phyloP scores from a whole-genome alignment of 2,888 invertebrate genomes.

The Amiota mariae region DNA sequence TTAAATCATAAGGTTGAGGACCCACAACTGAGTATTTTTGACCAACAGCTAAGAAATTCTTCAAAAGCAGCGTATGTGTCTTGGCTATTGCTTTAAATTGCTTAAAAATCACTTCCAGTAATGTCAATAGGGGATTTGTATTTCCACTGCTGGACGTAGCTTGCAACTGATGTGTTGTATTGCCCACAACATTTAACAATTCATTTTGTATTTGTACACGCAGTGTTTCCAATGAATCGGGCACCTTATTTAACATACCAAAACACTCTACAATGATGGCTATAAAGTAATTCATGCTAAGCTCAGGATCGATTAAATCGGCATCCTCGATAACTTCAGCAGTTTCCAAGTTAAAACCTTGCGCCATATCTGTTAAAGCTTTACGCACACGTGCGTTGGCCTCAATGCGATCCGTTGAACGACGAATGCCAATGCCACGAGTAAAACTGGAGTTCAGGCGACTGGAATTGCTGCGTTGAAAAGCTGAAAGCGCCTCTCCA shows the following conservation, averaged over 20 bases:
- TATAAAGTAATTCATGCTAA: constrained; percentile 81
- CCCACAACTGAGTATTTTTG: constrained; percentile 75
- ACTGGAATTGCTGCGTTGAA: constrained; percentile 79
- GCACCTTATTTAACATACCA: constrained; percentile 86
- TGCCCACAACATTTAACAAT: constrained; percentile 84
- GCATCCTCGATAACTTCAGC: constrained; percentile 77
- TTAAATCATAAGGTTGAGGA: constrained; percentile 77
- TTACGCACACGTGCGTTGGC: constrained; percentile 75
- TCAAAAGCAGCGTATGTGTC: constrained; percentile 82
- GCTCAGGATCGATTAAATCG: constrained; percentile 77
- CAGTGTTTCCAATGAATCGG: constrained; percentile 88
- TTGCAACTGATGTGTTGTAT: constrained; percentile 85
- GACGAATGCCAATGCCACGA: constrained; percentile 76
- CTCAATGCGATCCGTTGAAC: constrained; percentile 76
- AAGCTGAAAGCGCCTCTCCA: constrained; percentile 73
- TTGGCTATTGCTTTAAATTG: constrained; percentile 88
- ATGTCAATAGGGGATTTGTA: constrained; percentile 75
- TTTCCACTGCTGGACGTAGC: constrained; percentile 60
- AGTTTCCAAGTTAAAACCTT: constrained; percentile 71
- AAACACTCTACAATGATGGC: constrained; percentile 89
- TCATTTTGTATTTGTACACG: constrained; percentile 89
- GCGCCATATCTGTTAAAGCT: constrained; percentile 76
- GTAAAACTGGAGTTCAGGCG: constrained; percentile 77
- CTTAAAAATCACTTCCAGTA: constrained; percentile 84
- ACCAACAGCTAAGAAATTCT: constrained; percentile 78